Base-by-base conservation (phyloP, 64 coral and sea anemone genomes). In the Actinia tenebrosa region DNA sequence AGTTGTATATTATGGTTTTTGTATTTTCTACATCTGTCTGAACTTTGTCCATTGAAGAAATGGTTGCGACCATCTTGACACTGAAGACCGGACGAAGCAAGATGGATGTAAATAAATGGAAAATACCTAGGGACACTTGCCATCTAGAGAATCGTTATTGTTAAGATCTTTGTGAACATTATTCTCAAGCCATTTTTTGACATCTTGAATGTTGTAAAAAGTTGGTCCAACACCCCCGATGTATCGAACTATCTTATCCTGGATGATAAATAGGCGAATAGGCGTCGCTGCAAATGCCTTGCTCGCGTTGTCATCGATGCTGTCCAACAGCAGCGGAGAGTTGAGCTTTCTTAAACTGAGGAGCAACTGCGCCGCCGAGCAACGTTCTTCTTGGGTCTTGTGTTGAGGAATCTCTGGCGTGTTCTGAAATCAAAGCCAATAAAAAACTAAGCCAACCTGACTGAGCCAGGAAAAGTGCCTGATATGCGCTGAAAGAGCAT, bases 221-320 rank as follows among this genome's bases (percentile, higher is more conserved):
- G 88, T 97, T 15, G 91, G 94, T 44, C 94, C 94, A 23, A 88
- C 18, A 16, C 88, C 91, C 58, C 94, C 94, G 0, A 86, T 86
- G 58, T 88, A 88, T 54, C 91, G 68, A 16, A 97, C 79, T 69
- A 56, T 26, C 0, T 89, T 46, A 79, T 77, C 60, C 18, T 77
- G 79, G 10, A 97, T 93, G n/a, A 93, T 86, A 61, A 64, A 91
- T 9, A 93, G 69, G 56, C 94, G 58, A 16, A 88, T 93, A 14
- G 94, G 94, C 44, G 78, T 37, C 3, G 91, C 94, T 15, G 84
- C 88, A 53, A 87, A 97, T 19, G 88, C 86, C 78, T 60, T 90
- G 44, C 56, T 88, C 16, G 88, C 89, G 64, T 80, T 85, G 68
- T 97, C 80, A 15, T 90, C 72, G 84, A 93, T 92, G 1, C 84